These are phyloP conservation scores for Plebejus argus DNA, from an alignment of 2,888 invertebrate genomes.

Conservation along the genomic window DNA sequence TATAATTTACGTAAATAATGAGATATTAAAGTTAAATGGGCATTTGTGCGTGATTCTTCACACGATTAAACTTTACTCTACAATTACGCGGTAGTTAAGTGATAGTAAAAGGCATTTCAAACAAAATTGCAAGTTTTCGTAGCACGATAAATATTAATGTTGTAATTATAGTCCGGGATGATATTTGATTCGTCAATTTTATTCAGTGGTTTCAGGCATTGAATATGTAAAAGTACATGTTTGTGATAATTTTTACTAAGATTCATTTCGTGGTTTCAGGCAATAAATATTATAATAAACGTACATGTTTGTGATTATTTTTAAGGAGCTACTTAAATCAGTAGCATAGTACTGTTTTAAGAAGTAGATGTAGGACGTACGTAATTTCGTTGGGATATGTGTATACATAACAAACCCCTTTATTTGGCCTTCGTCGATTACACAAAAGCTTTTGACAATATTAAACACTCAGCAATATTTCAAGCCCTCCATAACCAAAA, in stretches of 20 bases:
- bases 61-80: slow-evolving; percentile 18
- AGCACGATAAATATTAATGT: slow-evolving; percentile 14
- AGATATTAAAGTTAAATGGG: background rate
- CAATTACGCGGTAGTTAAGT: background rate
- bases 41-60: slow-evolving; percentile 23
- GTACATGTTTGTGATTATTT: background rate
- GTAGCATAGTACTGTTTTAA: too few relatives aligned
- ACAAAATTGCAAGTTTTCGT: slow-evolving; percentile 24
- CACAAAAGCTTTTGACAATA: too few relatives aligned
- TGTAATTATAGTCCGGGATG: slow-evolving; percentile 11
- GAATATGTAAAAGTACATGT: background rate
- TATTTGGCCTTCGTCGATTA: too few relatives aligned
- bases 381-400: too few relatives aligned
- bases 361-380: too few relatives aligned
- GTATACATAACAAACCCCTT: too few relatives aligned
- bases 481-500: too few relatives aligned
- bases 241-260: too few relatives aligned
- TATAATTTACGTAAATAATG: slow-evolving; percentile 4
- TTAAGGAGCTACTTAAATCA: too few relatives aligned
- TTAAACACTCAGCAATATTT: too few relatives aligned
- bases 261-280: background rate
- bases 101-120: slow-evolving; percentile 18
- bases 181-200: slow-evolving; percentile 2
- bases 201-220: background rate
- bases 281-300: background rate